These are phyloP conservation scores for Drosophila dives DNA, from an alignment of 2,888 invertebrate genomes.

Conservation along the genomic window DNA sequence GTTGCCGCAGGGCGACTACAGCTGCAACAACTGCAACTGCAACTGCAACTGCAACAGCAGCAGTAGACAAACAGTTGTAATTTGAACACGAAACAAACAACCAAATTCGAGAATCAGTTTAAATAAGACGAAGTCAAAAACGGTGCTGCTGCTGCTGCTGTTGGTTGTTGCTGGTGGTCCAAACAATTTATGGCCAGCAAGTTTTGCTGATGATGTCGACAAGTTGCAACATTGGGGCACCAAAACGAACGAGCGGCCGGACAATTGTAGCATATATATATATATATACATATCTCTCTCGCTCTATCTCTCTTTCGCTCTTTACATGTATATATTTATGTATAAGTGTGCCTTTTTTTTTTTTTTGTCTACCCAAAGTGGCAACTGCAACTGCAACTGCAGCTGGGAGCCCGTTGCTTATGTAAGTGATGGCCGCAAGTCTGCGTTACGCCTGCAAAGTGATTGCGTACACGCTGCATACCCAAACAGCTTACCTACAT, in stretches of 20 bases:
- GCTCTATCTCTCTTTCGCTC: neutral
- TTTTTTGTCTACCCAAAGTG: constrained; percentile 27
- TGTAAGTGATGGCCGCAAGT: constrained; percentile 57
- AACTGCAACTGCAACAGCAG: neutral
- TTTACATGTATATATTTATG: neutral
- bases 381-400: constrained; percentile 56
- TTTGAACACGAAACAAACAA: constrained; percentile 4
- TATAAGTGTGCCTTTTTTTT: neutral
- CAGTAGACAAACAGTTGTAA: neutral
- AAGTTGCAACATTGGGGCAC: constrained; percentile 67
- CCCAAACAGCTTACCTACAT: neutral
- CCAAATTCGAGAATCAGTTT: constrained; percentile 26
- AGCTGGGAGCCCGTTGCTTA: constrained; percentile 66
- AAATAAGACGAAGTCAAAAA: constrained; percentile 7
- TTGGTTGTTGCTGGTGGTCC: constrained; percentile 17
- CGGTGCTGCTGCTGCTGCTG: constrained; percentile 9
- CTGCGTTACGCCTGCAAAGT: constrained; percentile 50
- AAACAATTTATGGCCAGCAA: constrained; percentile 53
- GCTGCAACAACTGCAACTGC: neutral
- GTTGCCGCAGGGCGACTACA: constrained; percentile 7
- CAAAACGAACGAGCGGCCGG: constrained; percentile 23
- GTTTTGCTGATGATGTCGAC: constrained; percentile 45
- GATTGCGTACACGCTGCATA: constrained; percentile 29
- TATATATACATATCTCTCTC: neutral
- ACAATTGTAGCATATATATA: constrained; percentile 39